A percentile compares a stretch with the other conserved stretches of the same genome.
These are phyloP conservation scores for Pediacus dermestoides DNA, from an alignment of 2,888 invertebrate genomes.

Conservation along the genomic window DNA sequence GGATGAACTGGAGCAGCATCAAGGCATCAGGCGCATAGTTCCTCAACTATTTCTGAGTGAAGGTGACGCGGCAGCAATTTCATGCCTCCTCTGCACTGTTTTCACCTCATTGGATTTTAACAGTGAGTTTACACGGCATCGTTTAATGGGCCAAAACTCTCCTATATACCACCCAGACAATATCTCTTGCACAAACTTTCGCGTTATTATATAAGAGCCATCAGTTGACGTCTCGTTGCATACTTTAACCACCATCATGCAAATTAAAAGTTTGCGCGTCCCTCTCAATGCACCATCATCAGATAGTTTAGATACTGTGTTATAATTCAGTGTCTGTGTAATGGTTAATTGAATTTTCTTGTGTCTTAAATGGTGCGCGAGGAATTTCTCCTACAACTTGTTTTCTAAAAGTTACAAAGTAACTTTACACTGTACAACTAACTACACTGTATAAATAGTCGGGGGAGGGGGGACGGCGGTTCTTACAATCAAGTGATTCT, in stretches of 20 bases:
- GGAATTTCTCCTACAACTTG: background rate
- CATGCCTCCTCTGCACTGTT: conserved; percentile 25
- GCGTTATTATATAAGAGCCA: background rate
- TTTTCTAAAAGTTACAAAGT: too few species aligned
- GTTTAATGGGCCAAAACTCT: conserved; percentile 1
- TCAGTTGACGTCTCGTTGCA: conserved; percentile 3
- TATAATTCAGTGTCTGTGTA: background rate
- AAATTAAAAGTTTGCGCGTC: conserved; percentile 12
- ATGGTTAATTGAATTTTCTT: conserved; percentile 1
- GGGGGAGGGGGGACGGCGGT: too few species aligned
- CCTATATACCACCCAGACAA: too few species aligned
- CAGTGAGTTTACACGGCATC: conserved; percentile 16
- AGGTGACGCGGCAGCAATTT: conserved; percentile 30
- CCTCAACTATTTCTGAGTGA: conserved; percentile 23
- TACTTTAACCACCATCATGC: conserved; percentile 5
- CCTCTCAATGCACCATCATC: too few species aligned
- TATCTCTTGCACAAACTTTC: conserved; percentile 1
- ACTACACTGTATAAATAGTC: too few species aligned
- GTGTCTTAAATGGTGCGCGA: conserved; percentile 3
- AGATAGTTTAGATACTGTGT: too few species aligned
- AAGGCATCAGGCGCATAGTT: conserved; percentile 23
- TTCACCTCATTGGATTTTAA: conserved; percentile 32
- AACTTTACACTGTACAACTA: too few species aligned
- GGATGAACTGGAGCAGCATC: conserved; percentile 8
- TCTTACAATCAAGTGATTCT: too few species aligned